Conservation (phyloP, 2,113 vertebrate species). For the Poeciliopsis occidentalis region DNA sequence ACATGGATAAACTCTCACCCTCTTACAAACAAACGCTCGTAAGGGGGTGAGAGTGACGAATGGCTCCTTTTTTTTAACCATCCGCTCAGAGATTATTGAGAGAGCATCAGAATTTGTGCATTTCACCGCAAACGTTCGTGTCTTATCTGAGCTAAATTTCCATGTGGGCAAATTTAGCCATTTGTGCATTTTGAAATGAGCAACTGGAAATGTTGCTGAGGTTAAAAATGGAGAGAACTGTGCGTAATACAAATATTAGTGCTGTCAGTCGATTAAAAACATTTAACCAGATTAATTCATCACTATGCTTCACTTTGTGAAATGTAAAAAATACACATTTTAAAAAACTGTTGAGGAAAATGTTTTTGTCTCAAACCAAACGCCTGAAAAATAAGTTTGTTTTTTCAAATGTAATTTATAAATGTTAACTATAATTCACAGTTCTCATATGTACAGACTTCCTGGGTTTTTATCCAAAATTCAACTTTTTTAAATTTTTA, state of each 20-base stretch:
- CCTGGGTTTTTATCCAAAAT: too few relatives aligned
- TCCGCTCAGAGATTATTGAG: conserved; percentile 73
- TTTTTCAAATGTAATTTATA: too few relatives aligned
- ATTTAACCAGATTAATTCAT: too few relatives aligned
- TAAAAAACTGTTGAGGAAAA: neutral
- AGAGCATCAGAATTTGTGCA: conserved; percentile 58
- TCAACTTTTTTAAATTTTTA: too few relatives aligned
- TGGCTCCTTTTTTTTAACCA: conserved; percentile 69
- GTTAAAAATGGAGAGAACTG: conserved; percentile 6
- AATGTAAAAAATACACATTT: too few relatives aligned
- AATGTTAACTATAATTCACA: too few relatives aligned
- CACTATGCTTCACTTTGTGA: too few relatives aligned
- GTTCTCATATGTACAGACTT: too few relatives aligned
- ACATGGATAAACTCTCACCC: conserved; percentile 61
- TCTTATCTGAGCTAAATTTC: conserved; percentile 20
- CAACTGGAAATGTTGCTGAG: conserved; percentile 2
- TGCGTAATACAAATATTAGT: neutral
- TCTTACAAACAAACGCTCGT: conserved; percentile 62
- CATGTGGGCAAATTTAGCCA: conserved; percentile 22
- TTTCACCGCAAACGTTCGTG: conserved; percentile 51
- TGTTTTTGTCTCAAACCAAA: too few relatives aligned
- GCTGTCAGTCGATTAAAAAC: too few relatives aligned
- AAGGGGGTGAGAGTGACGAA: conserved; percentile 68
- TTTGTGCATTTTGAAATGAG: conserved; percentile 15
- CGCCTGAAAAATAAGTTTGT: too few relatives aligned